Conservation (phyloP, 2,888 invertebrate species). For the Nyleta sp. region DNA sequence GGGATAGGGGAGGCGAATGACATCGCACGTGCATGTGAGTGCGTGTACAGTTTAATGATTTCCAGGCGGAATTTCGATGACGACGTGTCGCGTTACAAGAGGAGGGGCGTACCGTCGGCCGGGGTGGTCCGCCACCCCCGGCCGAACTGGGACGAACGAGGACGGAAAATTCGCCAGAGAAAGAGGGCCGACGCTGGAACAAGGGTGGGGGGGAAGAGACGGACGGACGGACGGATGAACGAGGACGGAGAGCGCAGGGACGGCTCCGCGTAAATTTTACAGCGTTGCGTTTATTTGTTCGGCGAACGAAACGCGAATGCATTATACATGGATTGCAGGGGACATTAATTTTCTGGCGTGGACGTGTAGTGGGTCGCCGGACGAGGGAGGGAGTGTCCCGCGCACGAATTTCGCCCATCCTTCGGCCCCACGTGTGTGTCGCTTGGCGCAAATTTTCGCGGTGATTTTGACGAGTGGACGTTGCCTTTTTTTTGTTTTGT, state of each 20-base stretch:
- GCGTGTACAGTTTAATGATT: slow-evolving; percentile 81
- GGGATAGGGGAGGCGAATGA: slow-evolving; percentile 60
- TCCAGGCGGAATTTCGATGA: slow-evolving; percentile 81
- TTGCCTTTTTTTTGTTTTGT: neutral
- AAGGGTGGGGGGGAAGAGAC: too few species aligned
- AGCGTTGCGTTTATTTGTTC: slow-evolving; percentile 81
- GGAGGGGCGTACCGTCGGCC: slow-evolving; percentile 45
- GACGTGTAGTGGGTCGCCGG: slow-evolving; percentile 77
- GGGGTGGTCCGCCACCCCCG: slow-evolving; percentile 34
- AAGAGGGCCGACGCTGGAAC: too few species aligned
- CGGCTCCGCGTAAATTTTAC: slow-evolving; percentile 79
- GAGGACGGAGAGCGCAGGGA: slow-evolving; percentile 31
- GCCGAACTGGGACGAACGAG: slow-evolving; percentile 37
- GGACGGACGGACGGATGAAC: slow-evolving; percentile 12
- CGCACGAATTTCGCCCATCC: slow-evolving; percentile 69
- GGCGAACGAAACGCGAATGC: slow-evolving; percentile 81
- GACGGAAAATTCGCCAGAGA: slow-evolving; percentile 26
- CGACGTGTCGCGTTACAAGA: slow-evolving; percentile 70
- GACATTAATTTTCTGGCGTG: slow-evolving; percentile 82
- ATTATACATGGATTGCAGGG: slow-evolving; percentile 83
- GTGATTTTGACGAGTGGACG: too few species aligned
- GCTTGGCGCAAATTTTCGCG: slow-evolving; percentile 75
- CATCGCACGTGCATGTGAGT: slow-evolving; percentile 73
- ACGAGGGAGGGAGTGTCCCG: slow-evolving; percentile 64
- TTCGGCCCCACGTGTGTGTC: slow-evolving; percentile 48